phyloP scores from a whole-genome alignment of 2,797 vertebrate genomes.

The Melanotaenia pygmaea region DNA sequence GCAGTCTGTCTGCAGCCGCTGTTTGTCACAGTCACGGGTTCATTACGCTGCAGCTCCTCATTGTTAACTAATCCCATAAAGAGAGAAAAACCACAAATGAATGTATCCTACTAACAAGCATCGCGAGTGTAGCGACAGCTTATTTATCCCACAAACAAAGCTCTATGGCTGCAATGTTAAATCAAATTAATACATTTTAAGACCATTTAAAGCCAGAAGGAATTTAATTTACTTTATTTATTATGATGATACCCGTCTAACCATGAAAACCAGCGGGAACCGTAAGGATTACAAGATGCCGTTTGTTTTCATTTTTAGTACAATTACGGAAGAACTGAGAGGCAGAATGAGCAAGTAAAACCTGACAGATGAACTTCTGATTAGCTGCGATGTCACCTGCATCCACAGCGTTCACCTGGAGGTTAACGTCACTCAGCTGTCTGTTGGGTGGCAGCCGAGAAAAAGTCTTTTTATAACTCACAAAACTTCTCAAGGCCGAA shows the following conservation, averaged over 20 bases:
- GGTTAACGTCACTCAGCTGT: background rate
- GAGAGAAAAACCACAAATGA: background rate
- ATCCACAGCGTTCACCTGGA: background rate
- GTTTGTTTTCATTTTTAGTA: background rate
- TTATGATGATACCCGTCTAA: background rate
- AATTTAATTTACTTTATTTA: background rate
- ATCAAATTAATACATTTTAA: background rate
- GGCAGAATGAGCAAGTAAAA: background rate
- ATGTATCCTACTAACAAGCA: background rate
- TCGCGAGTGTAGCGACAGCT: rapidly evolving
- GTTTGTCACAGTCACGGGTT: conserved; percentile 12
- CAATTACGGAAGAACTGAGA: background rate
- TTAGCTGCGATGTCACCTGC: background rate
- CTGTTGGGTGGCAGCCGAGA: background rate
- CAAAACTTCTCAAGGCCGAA: background rate
- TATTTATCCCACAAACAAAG: background rate
- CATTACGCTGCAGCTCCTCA: background rate
- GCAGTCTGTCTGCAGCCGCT: conserved; percentile 1
- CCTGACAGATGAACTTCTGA: background rate
- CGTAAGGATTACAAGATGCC: background rate
- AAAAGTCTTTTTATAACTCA: background rate
- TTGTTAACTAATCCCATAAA: conserved; percentile 3
- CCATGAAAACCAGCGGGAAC: background rate
- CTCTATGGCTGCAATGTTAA: background rate
- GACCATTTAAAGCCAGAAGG: background rate